Evolutionary conservation across 2,888 invertebrate genomes (phyloP).

Genomic region (Euproctis similis): DNA sequence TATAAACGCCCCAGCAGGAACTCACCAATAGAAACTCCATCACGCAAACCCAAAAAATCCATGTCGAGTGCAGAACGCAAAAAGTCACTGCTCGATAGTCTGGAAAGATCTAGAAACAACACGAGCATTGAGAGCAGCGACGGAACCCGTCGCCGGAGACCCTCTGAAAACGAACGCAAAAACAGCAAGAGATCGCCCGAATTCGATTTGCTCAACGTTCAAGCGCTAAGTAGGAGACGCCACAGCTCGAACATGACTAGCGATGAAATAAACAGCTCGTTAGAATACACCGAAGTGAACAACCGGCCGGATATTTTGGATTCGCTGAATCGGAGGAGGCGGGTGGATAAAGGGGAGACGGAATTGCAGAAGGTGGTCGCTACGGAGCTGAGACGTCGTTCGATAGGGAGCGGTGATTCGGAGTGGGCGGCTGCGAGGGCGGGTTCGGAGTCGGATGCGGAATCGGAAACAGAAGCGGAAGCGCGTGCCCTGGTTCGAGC

Average conservation of each 20-base stretch:
- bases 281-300: slow-evolving; percentile 68
- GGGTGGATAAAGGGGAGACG: slow-evolving; percentile 44
- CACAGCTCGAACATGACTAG: slow-evolving; percentile 69
- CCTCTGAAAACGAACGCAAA: slow-evolving; percentile 54
- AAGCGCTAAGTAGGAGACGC: slow-evolving; percentile 56
- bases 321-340: slow-evolving; percentile 50
- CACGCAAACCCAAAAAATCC: slow-evolving; percentile 64
- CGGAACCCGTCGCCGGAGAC: slow-evolving; percentile 52
- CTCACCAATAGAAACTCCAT: slow-evolving; percentile 56
- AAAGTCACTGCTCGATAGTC: slow-evolving; percentile 62
- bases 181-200: slow-evolving; percentile 64
- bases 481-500: slow-evolving; percentile 78
- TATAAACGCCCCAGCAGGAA: slow-evolving; percentile 55
- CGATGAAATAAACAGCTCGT: slow-evolving; percentile 66
- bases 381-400: slow-evolving; percentile 57
- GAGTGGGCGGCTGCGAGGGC: slow-evolving; percentile 43
- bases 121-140: slow-evolving; percentile 69
- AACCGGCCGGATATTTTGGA: slow-evolving; percentile 67
- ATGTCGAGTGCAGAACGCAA: slow-evolving; percentile 72
- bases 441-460: slow-evolving; percentile 79
- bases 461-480: slow-evolving; percentile 45
- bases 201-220: slow-evolving; percentile 61
- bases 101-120: slow-evolving; percentile 65
- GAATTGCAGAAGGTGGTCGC: slow-evolving; percentile 60
- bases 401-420: slow-evolving; percentile 61